Conservation (phyloP, 2,113 vertebrate species). For the Heterotis niloticus region DNA sequence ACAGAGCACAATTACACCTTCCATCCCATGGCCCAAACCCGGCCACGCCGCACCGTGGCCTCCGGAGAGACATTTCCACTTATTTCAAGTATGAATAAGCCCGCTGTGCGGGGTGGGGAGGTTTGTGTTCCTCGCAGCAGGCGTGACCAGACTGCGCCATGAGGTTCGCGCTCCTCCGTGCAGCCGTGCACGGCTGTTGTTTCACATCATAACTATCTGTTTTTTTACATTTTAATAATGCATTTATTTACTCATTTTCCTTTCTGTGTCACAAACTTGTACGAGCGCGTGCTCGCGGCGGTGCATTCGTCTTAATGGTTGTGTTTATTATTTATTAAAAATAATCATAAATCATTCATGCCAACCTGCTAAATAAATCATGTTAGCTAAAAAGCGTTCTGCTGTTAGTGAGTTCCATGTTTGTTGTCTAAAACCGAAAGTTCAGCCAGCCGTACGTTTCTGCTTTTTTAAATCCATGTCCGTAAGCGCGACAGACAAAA, state of each 20-base stretch:
- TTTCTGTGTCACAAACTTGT: background rate
- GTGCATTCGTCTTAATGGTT: background rate
- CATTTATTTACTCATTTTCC: background rate
- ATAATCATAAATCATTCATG: background rate
- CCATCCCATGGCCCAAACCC: too few relatives aligned
- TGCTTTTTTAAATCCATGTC: too few relatives aligned
- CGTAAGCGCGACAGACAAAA: too few relatives aligned
- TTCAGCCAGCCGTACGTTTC: background rate
- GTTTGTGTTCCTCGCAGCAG: too few relatives aligned
- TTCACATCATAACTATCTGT: background rate
- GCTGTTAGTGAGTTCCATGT: background rate
- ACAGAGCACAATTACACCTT: background rate
- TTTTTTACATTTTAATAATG: background rate
- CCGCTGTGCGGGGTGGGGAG: too few relatives aligned
- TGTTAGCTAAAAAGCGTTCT: background rate
- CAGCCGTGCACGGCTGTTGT: too few relatives aligned
- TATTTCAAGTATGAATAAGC: too few relatives aligned
- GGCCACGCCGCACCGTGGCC: too few relatives aligned
- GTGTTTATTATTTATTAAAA: slow-evolving; percentile 7
- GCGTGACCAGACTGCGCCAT: too few relatives aligned
- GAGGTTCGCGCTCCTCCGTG: too few relatives aligned
- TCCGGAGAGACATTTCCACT: too few relatives aligned
- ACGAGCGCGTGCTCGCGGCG: background rate
- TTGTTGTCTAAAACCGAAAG: background rate
- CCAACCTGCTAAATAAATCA: background rate